Evolutionary conservation across 2,888 invertebrate species (phyloP).

Genomic region (Hyposoter dolosus): DNA sequence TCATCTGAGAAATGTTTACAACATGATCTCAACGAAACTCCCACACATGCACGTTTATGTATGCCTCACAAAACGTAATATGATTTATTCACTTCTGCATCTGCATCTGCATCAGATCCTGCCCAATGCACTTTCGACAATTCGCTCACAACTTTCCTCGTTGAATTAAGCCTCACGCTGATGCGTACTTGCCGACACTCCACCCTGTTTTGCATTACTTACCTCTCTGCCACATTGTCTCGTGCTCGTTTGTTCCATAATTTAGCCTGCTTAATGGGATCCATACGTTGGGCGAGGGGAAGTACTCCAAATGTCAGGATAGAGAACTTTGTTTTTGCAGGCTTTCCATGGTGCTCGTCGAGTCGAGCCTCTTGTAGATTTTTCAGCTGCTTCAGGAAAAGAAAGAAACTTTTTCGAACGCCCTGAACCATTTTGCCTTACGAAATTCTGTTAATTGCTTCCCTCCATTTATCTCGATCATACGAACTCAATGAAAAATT

Average conservation of each 20-base stretch:
- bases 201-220: not conserved
- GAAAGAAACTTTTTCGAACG: not conserved
- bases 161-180: constrained; percentile 51
- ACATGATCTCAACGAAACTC: constrained; percentile 6
- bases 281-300: not conserved
- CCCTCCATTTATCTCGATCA: not conserved
- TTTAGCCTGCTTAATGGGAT: not conserved
- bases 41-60: not conserved
- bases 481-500: not conserved
- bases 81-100: constrained; percentile 1
- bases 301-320: not conserved
- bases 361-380: not conserved
- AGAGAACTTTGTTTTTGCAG: not conserved
- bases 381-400: not conserved
- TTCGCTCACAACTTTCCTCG: constrained; percentile 52
- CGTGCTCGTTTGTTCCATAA: not conserved
- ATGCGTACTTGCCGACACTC: constrained; percentile 15
- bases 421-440: no score
- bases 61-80: not conserved
- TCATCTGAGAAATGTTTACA: constrained; percentile 36
- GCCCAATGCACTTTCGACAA: constrained; percentile 52
- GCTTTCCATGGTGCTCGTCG: not conserved
- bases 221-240: not conserved
- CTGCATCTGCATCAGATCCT: no score
- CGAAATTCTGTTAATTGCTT: not conserved